Evolutionary conservation across 2,797 vertebrate species (phyloP).

Genomic region (Acridotheres tristis): DNA sequence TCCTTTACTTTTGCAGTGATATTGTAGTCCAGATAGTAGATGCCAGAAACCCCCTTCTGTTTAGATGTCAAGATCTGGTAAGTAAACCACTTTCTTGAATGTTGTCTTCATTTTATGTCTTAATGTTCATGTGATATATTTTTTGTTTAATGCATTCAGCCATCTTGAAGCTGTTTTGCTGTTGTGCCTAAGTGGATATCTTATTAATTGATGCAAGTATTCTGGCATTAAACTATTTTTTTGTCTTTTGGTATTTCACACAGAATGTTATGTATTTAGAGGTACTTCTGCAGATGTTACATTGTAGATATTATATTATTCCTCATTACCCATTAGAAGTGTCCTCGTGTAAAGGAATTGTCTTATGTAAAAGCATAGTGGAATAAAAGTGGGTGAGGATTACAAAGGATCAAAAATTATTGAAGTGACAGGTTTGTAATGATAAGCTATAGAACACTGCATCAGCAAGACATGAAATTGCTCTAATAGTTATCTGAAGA

Average conservation of each 20-base stretch:
- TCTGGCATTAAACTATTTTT: background rate
- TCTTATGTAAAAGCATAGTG: background rate
- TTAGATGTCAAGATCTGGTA: slow-evolving; percentile 94
- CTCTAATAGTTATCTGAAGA: background rate
- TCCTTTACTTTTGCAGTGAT: slow-evolving; percentile 81
- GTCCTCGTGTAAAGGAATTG: background rate
- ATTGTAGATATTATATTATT: background rate
- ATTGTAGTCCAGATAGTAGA: slow-evolving; percentile 96
- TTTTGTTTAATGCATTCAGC: background rate
- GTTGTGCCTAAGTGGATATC: background rate
- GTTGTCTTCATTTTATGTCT: background rate
- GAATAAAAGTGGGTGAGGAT: background rate
- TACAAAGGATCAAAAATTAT: background rate
- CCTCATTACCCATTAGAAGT: background rate
- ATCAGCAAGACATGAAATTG: background rate
- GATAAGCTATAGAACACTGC: background rate
- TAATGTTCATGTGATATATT: background rate
- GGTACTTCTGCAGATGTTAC: background rate
- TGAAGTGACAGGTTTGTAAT: background rate
- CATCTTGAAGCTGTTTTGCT: background rate
- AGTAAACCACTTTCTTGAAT: slow-evolving; percentile 50
- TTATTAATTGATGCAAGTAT: background rate
- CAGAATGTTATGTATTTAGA: background rate
- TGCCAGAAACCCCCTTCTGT: slow-evolving; percentile 93
- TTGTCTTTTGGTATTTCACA: background rate